Base-by-base conservation (phyloP, 1,140 invertebrate species). In the Neodiprion fabricii region DNA sequence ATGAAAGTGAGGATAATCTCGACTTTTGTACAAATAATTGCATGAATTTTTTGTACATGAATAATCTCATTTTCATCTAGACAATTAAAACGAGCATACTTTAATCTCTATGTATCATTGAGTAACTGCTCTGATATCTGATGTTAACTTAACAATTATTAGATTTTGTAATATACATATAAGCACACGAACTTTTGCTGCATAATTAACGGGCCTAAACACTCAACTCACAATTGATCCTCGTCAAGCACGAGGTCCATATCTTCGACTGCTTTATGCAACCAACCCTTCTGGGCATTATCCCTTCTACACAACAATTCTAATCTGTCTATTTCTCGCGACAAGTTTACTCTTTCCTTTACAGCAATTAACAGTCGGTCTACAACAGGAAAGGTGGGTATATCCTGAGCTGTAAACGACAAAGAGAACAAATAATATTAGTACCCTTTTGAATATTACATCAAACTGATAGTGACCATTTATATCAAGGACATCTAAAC, bases 161-260 rank as follows among this genome's bases (percentile, higher is more conserved):
- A 9, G n/a, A 48, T 61, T n/a, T 28, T 21, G 3, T 61, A 71
- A 76, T 10, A 14, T 21, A 40, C 23, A 47, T 67, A 23, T 67
- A 23, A 40, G n/a, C 7, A 14, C 5, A 73, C 67, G 7, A 69
- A 21, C 67, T 1, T 47, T 69, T 47, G 21, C 10, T 73, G 4
- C 2, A 11, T 14, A 66, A 28, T 40, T 65, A 61, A 75, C n/a
- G 72, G 70, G 73, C 11, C 67, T 28, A 70, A 66, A 40, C 1
- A 66, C 9, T 65, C 49, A 90, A 89, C 90, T 92, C 92, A 94
- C 92, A 91, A 79, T 81, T 92, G 89, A 76, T 92, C 90, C 70
- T 96, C 94, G 80, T 97, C 95, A 10, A 97, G 85, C 67, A 96
- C 90, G 74, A 98, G 92, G 85, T 98, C 97, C 92, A 96, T 94